Conservation (phyloP, 2,797 vertebrate species). For the Geotrypetes seraphini region DNA sequence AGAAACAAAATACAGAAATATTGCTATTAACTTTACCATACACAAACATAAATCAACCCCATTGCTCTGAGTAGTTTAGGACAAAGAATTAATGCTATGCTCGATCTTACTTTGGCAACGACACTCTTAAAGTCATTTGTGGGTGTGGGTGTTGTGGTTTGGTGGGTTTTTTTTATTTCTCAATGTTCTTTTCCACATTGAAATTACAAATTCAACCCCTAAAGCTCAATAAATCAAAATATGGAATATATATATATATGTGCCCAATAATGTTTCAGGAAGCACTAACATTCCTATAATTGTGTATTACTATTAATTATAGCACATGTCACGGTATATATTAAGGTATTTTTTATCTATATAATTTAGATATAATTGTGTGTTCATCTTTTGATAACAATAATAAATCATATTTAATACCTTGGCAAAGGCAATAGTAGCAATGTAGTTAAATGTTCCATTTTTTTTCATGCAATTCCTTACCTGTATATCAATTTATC, state of each 20-base stretch:
- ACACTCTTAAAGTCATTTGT: no score
- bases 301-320: slow-evolving; percentile 31
- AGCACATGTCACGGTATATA: slow-evolving; percentile 21
- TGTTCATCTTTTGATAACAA: slow-evolving; percentile 69
- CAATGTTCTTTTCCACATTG: no score
- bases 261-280: no score
- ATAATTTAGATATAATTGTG: slow-evolving; percentile 31
- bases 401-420: slow-evolving; percentile 78
- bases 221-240: no score
- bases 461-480: slow-evolving; percentile 89
- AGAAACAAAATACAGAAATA: slow-evolving; percentile 19
- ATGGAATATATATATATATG: no score
- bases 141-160: no score
- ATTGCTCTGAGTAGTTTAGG: slow-evolving; percentile 58
- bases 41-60: slow-evolving; percentile 73
- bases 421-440: slow-evolving; percentile 62
- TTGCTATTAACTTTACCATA: slow-evolving; percentile 46
- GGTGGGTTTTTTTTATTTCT: no score
- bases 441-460: slow-evolving; percentile 79
- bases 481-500: slow-evolving; percentile 98
- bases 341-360: slow-evolving; percentile 29
- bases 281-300: no score
- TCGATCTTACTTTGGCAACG: slow-evolving; percentile 70
- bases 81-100: slow-evolving; percentile 81
- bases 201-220: no score